phyloP scores from a whole-genome alignment of 2,888 invertebrate species.

The Sphinx pinastri region DNA sequence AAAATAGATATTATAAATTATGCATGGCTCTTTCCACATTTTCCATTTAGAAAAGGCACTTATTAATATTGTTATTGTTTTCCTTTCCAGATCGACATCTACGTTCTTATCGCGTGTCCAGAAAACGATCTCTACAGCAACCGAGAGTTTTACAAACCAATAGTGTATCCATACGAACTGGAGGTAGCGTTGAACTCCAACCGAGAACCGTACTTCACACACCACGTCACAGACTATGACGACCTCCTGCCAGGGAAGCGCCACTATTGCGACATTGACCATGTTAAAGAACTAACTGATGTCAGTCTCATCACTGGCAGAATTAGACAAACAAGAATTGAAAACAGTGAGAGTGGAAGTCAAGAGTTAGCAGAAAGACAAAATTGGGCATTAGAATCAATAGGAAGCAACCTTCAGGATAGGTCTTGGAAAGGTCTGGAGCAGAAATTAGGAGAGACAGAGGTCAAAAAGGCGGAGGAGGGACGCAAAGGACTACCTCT shows the following conservation, averaged over 20 bases:
- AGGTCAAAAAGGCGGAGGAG: slow-evolving; percentile 86
- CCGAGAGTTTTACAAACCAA: slow-evolving; percentile 94
- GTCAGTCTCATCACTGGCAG: slow-evolving; percentile 91
- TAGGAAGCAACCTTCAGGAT: slow-evolving; percentile 86
- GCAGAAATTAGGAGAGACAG: slow-evolving; percentile 89
- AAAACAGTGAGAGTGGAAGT: slow-evolving; percentile 60
- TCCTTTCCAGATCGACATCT: slow-evolving; percentile 91
- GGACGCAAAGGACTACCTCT: slow-evolving; percentile 91
- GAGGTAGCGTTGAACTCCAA: slow-evolving; percentile 90
- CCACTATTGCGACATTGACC: slow-evolving; percentile 76
- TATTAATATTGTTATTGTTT: not conserved
- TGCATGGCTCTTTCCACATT: too few species aligned
- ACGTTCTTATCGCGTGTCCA: slow-evolving; percentile 95
- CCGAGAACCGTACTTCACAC: slow-evolving; percentile 81
- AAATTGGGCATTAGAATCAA: slow-evolving; percentile 81
- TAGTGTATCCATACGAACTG: slow-evolving; percentile 96
- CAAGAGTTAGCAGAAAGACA: slow-evolving; percentile 73
- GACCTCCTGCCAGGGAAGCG: slow-evolving; percentile 87
- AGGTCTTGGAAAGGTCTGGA: slow-evolving; percentile 95
- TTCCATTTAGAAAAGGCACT: too few species aligned
- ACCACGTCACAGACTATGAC: slow-evolving; percentile 90
- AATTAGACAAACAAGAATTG: slow-evolving; percentile 80
- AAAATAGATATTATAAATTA: too few species aligned
- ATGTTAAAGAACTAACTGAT: slow-evolving; percentile 79
- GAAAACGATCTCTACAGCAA: slow-evolving; percentile 93